Percentiles rank a stretch among this genome's conserved stretches.
phyloP scores from a whole-genome alignment of 2,888 invertebrate genomes.

The Drosophila robusta region DNA sequence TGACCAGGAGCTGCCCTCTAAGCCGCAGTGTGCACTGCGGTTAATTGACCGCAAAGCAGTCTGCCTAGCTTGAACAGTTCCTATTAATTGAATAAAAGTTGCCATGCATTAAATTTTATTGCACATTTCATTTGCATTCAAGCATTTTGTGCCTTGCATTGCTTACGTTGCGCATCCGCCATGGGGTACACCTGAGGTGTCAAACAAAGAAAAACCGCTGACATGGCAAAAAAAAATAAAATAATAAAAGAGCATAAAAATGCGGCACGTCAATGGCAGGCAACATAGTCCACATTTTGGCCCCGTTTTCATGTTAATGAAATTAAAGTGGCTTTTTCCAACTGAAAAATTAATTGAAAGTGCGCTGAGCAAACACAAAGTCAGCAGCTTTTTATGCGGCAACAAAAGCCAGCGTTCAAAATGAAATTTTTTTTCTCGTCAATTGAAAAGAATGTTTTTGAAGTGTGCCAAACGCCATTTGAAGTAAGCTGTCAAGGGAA shows the following conservation, averaged over 20 bases:
- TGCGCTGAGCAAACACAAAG: slow-evolving; percentile 6
- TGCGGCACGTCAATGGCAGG: slow-evolving; percentile 11
- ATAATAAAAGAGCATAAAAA: background rate
- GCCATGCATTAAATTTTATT: slow-evolving; percentile 27
- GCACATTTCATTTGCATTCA: slow-evolving; percentile 28
- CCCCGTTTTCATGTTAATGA: slow-evolving; percentile 33
- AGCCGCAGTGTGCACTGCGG: slow-evolving; percentile 40
- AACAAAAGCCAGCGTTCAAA: background rate
- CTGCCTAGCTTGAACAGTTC: slow-evolving; percentile 22
- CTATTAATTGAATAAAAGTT: slow-evolving; percentile 68
- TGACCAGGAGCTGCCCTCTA: slow-evolving; percentile 15
- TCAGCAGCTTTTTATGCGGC: slow-evolving; percentile 17
- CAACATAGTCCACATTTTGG: slow-evolving; percentile 21
- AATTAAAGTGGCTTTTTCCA: slow-evolving; percentile 36
- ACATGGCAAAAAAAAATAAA: slow-evolving; percentile 6
- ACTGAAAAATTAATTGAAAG: slow-evolving; percentile 10
- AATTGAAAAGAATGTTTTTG: too few relatives aligned
- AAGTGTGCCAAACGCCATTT: background rate
- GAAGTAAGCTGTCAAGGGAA: background rate
- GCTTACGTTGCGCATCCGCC: slow-evolving; percentile 21
- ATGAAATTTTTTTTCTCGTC: background rate
- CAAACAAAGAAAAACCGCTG: slow-evolving; percentile 12
- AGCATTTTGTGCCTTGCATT: slow-evolving; percentile 21
- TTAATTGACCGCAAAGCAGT: slow-evolving; percentile 68
- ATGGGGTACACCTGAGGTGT: slow-evolving; percentile 5